A percentile compares a stretch with the other conserved stretches of the same genome.
These are phyloP conservation scores for Eumaeus atala DNA, from an alignment of 1,140 invertebrate genomes.

Conservation along the genomic window DNA sequence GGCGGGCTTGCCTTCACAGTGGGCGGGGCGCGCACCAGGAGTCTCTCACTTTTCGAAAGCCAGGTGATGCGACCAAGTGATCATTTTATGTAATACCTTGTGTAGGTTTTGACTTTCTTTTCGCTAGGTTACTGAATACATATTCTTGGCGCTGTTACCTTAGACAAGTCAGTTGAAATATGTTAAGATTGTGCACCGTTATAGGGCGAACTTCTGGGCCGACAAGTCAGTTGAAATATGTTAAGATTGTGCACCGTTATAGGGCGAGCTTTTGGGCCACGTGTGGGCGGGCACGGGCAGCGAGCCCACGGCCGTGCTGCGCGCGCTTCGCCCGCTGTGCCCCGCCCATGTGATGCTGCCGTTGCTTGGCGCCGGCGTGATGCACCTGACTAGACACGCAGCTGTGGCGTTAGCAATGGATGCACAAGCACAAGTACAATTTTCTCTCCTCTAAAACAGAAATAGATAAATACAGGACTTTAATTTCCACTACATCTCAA, in stretches of 20 bases:
- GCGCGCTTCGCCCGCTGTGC: conserved; percentile 28
- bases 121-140: no score
- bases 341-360: conserved; percentile 13
- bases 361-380: conserved; percentile 29
- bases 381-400: conserved; percentile 19
- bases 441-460: no score
- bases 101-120: no score
- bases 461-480: no score
- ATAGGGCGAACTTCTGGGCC: conserved; percentile 42
- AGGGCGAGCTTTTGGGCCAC: conserved; percentile 44
- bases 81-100: no score
- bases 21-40: conserved; percentile 28
- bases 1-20: conserved; percentile 35
- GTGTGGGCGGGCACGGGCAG: conserved; percentile 47
- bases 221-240: no score
- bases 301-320: conserved; percentile 36
- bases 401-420: conserved; percentile 31
- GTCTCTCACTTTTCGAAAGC: conserved; percentile 32
- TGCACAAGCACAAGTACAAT: conserved; percentile 34
- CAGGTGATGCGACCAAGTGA: conserved; percentile 29
- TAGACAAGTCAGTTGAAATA: no score
- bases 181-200: neutral
- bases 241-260: conserved; percentile 6
- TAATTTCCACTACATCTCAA: no score
- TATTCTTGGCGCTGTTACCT: no score